Conservation (phyloP, 2,888 invertebrate species). For the Agriopis leucophaearia region DNA sequence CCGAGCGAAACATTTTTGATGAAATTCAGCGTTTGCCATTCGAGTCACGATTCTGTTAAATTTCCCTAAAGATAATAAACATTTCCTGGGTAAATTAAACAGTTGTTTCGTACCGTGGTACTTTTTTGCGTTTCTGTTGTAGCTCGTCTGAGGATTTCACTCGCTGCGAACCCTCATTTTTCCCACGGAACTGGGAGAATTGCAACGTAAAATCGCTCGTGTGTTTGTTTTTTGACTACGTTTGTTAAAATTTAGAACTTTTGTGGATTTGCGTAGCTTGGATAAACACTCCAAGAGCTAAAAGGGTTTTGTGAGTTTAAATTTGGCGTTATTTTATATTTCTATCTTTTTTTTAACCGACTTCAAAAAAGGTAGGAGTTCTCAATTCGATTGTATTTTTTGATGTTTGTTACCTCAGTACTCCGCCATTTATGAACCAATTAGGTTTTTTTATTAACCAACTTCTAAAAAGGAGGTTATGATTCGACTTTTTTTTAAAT, state of each 20-base stretch:
- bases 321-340: background rate
- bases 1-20: conserved; percentile 56
- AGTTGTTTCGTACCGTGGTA: conserved; percentile 60
- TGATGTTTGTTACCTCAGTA: too few relatives aligned
- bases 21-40: conserved; percentile 66
- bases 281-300: background rate
- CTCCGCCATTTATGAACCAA: too few relatives aligned
- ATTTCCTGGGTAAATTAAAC: conserved; percentile 77
- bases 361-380: too few relatives aligned
- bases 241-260: conserved; percentile 5
- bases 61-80: conserved; percentile 83
- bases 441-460: too few relatives aligned
- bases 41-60: conserved; percentile 75
- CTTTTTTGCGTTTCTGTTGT: conserved; percentile 42
- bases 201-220: conserved; percentile 3
- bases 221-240: conserved; percentile 3
- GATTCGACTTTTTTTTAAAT: too few relatives aligned
- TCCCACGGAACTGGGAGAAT: conserved; percentile 21
- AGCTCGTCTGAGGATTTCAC: conserved; percentile 27
- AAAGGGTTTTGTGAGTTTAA: background rate
- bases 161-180: conserved; percentile 15
- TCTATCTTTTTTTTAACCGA: too few relatives aligned
- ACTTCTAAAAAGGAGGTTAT: too few relatives aligned
- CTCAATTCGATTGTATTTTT: too few relatives aligned
- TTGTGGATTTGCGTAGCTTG: background rate